Conservation (phyloP, 2,888 invertebrate genomes). For the Amorpha juglandis region DNA sequence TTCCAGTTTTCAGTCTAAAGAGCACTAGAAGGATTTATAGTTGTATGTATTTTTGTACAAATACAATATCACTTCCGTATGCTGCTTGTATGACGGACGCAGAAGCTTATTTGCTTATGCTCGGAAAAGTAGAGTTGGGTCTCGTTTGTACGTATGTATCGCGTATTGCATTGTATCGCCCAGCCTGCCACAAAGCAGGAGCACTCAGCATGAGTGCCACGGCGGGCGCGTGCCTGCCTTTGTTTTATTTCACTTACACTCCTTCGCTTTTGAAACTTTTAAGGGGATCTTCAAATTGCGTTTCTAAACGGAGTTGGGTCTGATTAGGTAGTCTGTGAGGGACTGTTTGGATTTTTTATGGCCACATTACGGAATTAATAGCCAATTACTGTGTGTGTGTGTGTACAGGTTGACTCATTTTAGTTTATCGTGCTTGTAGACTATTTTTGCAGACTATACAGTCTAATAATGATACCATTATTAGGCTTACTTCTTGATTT, state of each 20-base stretch:
- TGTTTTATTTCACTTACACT: constrained; percentile 82
- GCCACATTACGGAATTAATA: neutral
- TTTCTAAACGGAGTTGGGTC: constrained; percentile 67
- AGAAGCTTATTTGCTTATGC: constrained; percentile 42
- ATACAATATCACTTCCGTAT: constrained; percentile 54
- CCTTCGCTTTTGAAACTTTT: constrained; percentile 78
- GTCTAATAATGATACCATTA: too few species aligned
- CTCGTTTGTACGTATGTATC: constrained; percentile 41
- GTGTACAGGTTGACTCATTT: neutral
- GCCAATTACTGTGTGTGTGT: neutral
- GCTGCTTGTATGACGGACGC: constrained; percentile 31
- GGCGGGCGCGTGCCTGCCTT: constrained; percentile 76
- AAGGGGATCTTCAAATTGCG: constrained; percentile 76
- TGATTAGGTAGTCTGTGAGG: constrained; percentile 60
- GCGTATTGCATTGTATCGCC: constrained; percentile 74
- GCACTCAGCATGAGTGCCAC: constrained; percentile 81
- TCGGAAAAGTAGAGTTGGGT: constrained; percentile 43
- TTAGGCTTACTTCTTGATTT: constrained; percentile 66
- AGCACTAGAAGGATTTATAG: neutral
- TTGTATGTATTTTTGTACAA: constrained; percentile 37
- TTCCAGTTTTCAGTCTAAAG: constrained; percentile 4
- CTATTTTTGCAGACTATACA: constrained; percentile 21
- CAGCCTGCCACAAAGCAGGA: constrained; percentile 78
- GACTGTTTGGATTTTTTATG: constrained; percentile 5
- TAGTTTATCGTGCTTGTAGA: neutral